Percentiles rank a stretch among this genome's conserved stretches.
phyloP scores from a whole-genome alignment of 2,888 invertebrate genomes.

The Leptinotarsa juncta region DNA sequence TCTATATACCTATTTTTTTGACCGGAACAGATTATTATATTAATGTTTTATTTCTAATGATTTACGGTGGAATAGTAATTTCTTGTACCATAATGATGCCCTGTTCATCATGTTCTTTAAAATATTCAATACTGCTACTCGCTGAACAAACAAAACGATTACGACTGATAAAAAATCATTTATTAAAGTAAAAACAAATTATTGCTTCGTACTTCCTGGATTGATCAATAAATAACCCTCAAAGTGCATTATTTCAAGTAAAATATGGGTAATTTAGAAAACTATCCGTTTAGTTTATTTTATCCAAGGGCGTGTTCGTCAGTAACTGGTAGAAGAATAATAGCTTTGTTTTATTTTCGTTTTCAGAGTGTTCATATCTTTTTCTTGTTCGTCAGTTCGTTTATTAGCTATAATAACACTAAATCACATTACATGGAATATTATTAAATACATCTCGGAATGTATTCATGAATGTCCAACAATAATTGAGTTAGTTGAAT shows the following conservation, averaged over 20 bases:
- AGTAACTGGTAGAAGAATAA: neutral
- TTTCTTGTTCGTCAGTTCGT: too few relatives aligned
- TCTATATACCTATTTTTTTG: neutral
- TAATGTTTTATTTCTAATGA: neutral
- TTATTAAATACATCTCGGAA: too few relatives aligned
- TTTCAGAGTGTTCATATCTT: neutral
- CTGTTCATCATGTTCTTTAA: neutral
- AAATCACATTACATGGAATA: too few relatives aligned
- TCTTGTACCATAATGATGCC: neutral
- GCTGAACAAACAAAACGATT: constrained; percentile 16
- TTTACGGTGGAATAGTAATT: neutral
- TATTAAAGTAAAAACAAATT: constrained; percentile 14
- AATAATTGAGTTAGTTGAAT: too few relatives aligned
- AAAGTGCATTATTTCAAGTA: constrained; percentile 6
- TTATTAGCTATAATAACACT: too few relatives aligned
- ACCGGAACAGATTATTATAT: neutral
- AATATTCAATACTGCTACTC: neutral
- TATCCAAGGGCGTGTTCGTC: neutral
- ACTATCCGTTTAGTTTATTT: neutral
- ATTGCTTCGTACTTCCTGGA: constrained; percentile 21
- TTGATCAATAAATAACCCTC: constrained; percentile 13
- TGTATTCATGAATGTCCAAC: too few relatives aligned
- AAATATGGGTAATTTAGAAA: constrained; percentile 14
- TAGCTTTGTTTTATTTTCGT: neutral
- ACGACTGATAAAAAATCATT: neutral